Evolutionary conservation across 2,113 vertebrate species (phyloP).

Genomic region (Dipodomys stephensi): DNA sequence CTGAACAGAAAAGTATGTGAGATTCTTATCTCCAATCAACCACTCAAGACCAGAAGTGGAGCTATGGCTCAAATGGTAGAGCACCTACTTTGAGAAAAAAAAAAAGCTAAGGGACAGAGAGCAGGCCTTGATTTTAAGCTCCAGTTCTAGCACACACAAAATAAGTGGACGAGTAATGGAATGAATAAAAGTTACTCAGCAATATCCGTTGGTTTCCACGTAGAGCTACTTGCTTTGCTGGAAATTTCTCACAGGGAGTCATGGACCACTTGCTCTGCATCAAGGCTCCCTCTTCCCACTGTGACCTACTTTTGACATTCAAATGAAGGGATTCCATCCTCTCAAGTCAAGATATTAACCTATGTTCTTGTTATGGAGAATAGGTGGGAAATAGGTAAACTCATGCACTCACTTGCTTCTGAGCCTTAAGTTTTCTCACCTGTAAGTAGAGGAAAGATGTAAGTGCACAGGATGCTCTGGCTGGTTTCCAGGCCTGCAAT

Average conservation of each 20-base stretch:
- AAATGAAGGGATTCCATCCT: background rate
- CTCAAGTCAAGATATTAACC: conserved; percentile 30
- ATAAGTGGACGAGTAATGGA: no score
- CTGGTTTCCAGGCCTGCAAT: background rate
- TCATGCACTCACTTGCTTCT: background rate
- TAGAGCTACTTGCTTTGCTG: background rate
- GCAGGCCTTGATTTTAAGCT: no score
- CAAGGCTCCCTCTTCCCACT: background rate
- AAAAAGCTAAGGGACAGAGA: no score
- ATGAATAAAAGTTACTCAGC: background rate
- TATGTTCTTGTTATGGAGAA: background rate
- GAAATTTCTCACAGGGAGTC: background rate
- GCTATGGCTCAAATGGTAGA: no score
- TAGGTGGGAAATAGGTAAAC: background rate
- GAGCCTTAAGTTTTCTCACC: background rate
- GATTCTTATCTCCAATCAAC: no score
- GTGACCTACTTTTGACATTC: rapidly evolving
- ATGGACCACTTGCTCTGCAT: background rate
- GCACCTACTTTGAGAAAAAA: no score
- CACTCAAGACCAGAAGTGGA: no score
- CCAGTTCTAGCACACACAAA: background rate
- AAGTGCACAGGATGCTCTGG: no score
- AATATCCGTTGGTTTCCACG: background rate
- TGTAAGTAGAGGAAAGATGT: background rate
- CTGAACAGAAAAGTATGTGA: no score